A percentile compares a stretch with the other conserved stretches of the same genome.
phyloP scores from a whole-genome alignment of 2,113 vertebrate species.

The Python bivittatus region DNA sequence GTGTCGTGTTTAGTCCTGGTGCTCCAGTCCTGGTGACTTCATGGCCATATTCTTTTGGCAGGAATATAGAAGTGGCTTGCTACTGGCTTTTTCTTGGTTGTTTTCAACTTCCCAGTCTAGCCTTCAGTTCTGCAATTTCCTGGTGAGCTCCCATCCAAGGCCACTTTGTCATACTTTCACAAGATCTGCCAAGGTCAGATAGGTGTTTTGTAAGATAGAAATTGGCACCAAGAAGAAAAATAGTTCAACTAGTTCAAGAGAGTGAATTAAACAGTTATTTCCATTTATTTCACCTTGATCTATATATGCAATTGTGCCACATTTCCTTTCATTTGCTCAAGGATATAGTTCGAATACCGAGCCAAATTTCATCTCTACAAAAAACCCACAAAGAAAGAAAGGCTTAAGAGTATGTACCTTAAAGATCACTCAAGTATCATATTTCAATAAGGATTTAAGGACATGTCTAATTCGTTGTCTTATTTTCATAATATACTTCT shows the following conservation, averaged over 20 bases:
- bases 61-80: neutral
- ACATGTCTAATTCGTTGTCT: neutral
- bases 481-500: neutral
- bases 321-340: neutral
- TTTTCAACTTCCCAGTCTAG: neutral
- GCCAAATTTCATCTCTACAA: neutral
- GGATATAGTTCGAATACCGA: neutral
- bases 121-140: neutral
- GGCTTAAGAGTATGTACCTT: neutral
- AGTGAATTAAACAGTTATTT: neutral
- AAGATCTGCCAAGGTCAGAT: neutral
- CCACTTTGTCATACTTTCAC: neutral
- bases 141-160: neutral
- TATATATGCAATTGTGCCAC: neutral
- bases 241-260: neutral
- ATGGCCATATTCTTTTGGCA: neutral
- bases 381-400: neutral
- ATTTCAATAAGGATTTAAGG: neutral
- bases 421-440: neutral
- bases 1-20: neutral
- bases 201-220: neutral
- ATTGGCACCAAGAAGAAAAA: neutral
- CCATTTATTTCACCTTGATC: neutral
- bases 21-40: neutral
- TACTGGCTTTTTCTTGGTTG: neutral